Base-by-base conservation (phyloP, 1,140 invertebrate species). In the Maconellicoccus hirsutus region DNA sequence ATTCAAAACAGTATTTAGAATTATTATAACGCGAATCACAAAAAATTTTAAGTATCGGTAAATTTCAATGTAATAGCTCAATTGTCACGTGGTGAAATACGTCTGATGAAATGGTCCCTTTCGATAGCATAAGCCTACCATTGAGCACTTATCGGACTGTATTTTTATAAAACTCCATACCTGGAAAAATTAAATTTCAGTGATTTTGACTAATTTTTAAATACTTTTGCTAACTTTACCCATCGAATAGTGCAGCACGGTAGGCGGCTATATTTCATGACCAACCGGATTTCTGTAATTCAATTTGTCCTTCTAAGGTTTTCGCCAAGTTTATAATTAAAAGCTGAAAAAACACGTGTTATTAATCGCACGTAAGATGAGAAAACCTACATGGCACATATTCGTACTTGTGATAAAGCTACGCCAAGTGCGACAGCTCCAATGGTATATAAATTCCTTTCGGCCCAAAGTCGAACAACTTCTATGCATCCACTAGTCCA, bases 241-340 rank as follows among this genome's bases (percentile, higher is more conserved):
- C 61, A 66, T 66, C 19, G 8, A 66, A 66, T 14, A 66, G 61
- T 66, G 61, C 61, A 8, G 70, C 26, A 70, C 42, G 70, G 70
- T 52, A 70, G 23, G 42, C 33, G 14, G 42, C 70, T 59, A 72
- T 73, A 70, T 77, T 77, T 87, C 85, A 86, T 80, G 85, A 85
- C 87, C 86, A 92, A 75, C 89, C 85, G 70, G 90, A 87, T 78
- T 89, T 90, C 78, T 94, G 92, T 75, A 93, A 79, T 76, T 93
- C 90, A 76, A 94, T 94, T 81, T 94, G 92, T 19, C 91, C 90
- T 80, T 93, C 91, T 25, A 94, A 79, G 4, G 91, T 93, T 80
- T 93, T 92, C n/a, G 91, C 90, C 71, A 94, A 82, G 79, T 93
- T 94, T 72, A 94, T 94, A 7, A 94, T 90, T 78, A 94, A 90